Conservation (phyloP, 2,888 invertebrate genomes). For the Odontocolon sp. region DNA sequence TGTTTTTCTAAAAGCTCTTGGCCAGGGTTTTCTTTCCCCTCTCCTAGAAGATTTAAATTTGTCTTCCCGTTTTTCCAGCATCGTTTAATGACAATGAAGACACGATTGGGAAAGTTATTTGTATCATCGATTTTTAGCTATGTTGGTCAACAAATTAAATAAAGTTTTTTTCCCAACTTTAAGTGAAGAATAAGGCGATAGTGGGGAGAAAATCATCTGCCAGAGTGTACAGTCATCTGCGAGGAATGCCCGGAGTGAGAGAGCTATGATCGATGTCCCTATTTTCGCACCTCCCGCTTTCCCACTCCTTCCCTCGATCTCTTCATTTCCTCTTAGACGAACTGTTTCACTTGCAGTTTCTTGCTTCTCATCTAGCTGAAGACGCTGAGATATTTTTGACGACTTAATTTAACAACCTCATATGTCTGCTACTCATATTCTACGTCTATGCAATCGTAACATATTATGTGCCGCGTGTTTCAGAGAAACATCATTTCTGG, state of each 20-base stretch:
- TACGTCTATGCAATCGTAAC: background rate
- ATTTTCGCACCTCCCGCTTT: constrained; percentile 51
- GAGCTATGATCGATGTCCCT: constrained; percentile 60
- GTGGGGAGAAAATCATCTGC: constrained; percentile 37
- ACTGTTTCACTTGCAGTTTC: background rate
- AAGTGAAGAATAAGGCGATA: constrained; percentile 38
- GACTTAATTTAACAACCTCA: constrained; percentile 21
- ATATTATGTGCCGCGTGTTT: background rate
- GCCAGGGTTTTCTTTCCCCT: constrained; percentile 39
- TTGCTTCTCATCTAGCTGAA: constrained; percentile 12
- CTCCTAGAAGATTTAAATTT: constrained; percentile 16
- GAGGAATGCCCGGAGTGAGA: constrained; percentile 41
- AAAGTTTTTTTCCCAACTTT: too few species aligned
- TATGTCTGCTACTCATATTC: background rate
- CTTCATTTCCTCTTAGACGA: constrained; percentile 39
- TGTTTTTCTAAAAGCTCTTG: constrained; percentile 41
- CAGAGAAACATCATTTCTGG: too few species aligned
- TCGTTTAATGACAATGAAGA: constrained; percentile 38
- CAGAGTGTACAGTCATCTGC: constrained; percentile 36
- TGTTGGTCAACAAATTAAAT: constrained; percentile 31
- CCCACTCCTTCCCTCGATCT: constrained; percentile 37
- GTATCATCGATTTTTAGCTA: constrained; percentile 49
- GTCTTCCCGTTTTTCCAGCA: background rate
- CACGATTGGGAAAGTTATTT: constrained; percentile 15
- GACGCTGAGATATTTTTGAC: constrained; percentile 17